Conservation (phyloP, 1,140 invertebrate species). For the Drosophila pruinosa region DNA sequence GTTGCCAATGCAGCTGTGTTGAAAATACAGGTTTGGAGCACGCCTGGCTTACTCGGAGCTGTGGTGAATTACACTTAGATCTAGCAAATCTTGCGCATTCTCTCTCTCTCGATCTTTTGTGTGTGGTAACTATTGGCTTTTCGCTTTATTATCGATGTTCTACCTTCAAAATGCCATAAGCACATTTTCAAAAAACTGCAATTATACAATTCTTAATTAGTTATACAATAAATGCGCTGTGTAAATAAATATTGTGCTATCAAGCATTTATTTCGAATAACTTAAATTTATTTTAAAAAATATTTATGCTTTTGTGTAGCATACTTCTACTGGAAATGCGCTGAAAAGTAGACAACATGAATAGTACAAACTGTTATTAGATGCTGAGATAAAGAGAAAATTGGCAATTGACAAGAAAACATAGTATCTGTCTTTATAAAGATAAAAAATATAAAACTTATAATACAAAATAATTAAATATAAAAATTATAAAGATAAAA, state of each 20-base stretch:
- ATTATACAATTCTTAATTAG: not conserved
- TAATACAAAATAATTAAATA: no score
- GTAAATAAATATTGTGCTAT: not conserved
- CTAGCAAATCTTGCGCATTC: not conserved
- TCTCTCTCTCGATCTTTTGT: not conserved
- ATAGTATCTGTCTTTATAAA: no score
- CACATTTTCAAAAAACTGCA: not conserved
- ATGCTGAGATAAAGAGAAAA: no score
- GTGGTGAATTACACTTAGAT: not conserved
- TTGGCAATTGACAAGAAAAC: no score
- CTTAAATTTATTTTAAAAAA: not conserved
- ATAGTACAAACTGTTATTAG: no score
- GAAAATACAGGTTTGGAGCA: slow-evolving; percentile 10
- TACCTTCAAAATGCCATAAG: not conserved
- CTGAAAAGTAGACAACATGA: not conserved
- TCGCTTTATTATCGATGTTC: not conserved
- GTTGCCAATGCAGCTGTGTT: not conserved
- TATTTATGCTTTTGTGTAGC: not conserved
- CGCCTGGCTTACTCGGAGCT: not conserved
- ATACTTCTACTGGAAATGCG: not conserved
- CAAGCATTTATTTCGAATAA: not conserved
- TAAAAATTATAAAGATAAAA: no score
- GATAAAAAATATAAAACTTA: no score
- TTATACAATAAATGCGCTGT: not conserved
- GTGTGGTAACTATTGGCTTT: not conserved